A percentile compares a stretch with the other conserved stretches of the same genome.
phyloP scores from a whole-genome alignment of 2,797 vertebrate species.

The Pogonophryne albipinna region DNA sequence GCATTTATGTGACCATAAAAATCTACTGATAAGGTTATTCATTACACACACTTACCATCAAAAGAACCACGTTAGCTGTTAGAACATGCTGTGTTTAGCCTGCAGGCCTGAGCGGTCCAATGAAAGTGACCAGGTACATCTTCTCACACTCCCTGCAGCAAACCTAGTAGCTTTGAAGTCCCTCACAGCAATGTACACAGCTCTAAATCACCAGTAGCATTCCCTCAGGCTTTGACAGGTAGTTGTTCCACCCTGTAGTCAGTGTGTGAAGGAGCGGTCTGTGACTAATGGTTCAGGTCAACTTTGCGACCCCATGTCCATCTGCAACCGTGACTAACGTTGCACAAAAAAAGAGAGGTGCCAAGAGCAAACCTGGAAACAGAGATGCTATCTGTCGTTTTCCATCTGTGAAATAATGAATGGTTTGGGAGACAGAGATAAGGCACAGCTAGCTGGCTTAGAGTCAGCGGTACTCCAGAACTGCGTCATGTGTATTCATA shows the following conservation, averaged over 20 bases:
- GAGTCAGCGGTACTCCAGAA: slow-evolving; percentile 11
- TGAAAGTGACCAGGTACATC: slow-evolving; percentile 33
- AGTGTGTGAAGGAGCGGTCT: slow-evolving; percentile 40
- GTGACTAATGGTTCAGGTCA: slow-evolving; percentile 62
- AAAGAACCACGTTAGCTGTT: not conserved
- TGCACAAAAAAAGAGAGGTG: slow-evolving; percentile 5
- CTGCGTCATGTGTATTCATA: slow-evolving; percentile 29
- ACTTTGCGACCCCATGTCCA: slow-evolving; percentile 56
- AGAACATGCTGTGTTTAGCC: slow-evolving; percentile 17
- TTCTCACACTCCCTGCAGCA: slow-evolving; percentile 31
- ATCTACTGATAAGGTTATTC: slow-evolving; percentile 12
- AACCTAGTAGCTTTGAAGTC: slow-evolving; percentile 63
- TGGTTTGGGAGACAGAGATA: slow-evolving; percentile 36
- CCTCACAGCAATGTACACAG: slow-evolving; percentile 9
- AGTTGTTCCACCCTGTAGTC: slow-evolving; percentile 53
- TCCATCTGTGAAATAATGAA: slow-evolving; percentile 62
- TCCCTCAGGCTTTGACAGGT: slow-evolving; percentile 60
- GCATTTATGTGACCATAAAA: not conserved
- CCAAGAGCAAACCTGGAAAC: slow-evolving; percentile 55
- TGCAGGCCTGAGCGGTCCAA: not conserved
- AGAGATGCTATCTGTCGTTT: slow-evolving; percentile 69
- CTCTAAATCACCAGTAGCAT: slow-evolving; percentile 57
- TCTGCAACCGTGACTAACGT: slow-evolving; percentile 38
- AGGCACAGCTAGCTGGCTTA: slow-evolving; percentile 37
- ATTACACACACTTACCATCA: slow-evolving; percentile 5